Conservation (phyloP, 2,888 invertebrate genomes). For the Bugulina stolonifera region DNA sequence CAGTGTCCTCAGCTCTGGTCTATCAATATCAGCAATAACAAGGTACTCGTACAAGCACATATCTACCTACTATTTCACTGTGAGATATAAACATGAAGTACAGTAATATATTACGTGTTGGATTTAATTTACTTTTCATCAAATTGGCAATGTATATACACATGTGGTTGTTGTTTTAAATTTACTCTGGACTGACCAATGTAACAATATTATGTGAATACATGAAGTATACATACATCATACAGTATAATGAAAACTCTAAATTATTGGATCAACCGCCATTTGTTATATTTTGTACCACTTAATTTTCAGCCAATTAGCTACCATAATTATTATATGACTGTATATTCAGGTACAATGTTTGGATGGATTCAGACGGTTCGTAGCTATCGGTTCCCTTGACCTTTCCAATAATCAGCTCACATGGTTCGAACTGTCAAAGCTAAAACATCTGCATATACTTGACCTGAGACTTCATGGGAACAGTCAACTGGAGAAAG, state of each 20-base stretch:
- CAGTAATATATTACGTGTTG: no score
- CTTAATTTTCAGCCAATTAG: no score
- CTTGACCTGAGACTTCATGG: constrained; percentile 49
- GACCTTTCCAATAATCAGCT: constrained; percentile 47
- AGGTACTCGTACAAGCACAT: constrained; percentile 33
- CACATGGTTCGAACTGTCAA: constrained; percentile 44
- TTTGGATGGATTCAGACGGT: constrained; percentile 43
- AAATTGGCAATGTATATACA: no score
- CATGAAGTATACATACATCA: no score
- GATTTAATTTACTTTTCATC: no score
- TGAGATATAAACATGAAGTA: background rate
- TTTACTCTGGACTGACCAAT: no score
- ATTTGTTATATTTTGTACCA: no score
- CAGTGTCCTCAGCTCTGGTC: constrained; percentile 44
- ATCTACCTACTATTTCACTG: background rate
- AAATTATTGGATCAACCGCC: no score
- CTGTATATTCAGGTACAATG: constrained; percentile 44
- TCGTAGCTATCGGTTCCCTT: constrained; percentile 46
- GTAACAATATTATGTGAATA: no score
- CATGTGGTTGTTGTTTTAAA: no score
- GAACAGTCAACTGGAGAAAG: constrained; percentile 45
- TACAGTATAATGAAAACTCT: no score
- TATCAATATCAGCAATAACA: constrained; percentile 46
- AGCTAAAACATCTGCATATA: constrained; percentile 46
- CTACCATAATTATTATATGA: no score